These are phyloP conservation scores for Cephalopholis sonnerati DNA, from an alignment of 2,113 vertebrate genomes.

Conservation along the genomic window DNA sequence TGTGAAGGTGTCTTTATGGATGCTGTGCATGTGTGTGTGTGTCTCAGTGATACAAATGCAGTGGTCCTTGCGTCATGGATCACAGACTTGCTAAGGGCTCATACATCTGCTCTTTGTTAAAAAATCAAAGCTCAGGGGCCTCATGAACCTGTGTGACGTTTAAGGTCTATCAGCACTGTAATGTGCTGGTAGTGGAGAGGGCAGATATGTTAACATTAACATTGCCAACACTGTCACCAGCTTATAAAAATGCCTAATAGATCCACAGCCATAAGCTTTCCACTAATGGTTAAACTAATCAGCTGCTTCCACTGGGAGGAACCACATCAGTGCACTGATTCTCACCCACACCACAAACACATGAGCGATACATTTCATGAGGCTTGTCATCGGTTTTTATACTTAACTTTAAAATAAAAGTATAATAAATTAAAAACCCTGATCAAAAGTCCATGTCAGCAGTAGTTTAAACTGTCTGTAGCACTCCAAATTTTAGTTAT, in stretches of 20 bases:
- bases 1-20: not conserved
- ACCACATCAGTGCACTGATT: not conserved
- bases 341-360: not conserved
- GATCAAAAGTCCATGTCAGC: not conserved
- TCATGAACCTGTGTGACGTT: conserved; percentile 8
- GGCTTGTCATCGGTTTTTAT: not conserved
- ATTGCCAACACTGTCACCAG: conserved; percentile 25
- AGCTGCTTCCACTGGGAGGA: not conserved
- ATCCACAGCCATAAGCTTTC: not conserved
- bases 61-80: conserved; percentile 8
- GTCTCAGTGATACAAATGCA: conserved; percentile 16
- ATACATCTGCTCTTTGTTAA: not conserved
- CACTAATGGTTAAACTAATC: not conserved
- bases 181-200: not conserved
- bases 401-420: not conserved
- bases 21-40: conserved; percentile 14
- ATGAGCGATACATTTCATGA: not conserved
- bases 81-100: conserved; percentile 28
- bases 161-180: not conserved
- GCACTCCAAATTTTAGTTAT: not conserved
- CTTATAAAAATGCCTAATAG: not conserved
- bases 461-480: not conserved
- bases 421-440: not conserved
- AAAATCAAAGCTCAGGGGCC: conserved; percentile 53
- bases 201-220: not conserved